phyloP scores from a whole-genome alignment of 2,797 vertebrate genomes.

The Phataginus tricuspis region DNA sequence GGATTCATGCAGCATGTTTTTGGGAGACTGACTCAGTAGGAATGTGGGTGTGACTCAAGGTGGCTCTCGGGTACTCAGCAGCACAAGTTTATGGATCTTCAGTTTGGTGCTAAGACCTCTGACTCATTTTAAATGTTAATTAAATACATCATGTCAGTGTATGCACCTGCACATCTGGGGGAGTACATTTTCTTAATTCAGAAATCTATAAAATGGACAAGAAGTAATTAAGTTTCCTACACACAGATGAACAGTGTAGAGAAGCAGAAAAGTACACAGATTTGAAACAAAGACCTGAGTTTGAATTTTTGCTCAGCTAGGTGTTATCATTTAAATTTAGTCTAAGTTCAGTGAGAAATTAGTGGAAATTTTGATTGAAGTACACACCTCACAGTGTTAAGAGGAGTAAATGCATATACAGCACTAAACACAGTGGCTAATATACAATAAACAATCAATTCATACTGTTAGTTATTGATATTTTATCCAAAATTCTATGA shows the following conservation, averaged over 20 bases:
- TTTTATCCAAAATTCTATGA: constrained; percentile 2
- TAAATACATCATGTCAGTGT: background rate
- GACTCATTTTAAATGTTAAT: constrained; percentile 10
- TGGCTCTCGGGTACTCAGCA: background rate
- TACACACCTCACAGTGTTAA: background rate
- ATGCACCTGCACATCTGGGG: background rate
- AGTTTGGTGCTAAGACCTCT: background rate
- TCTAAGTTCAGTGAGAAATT: constrained; percentile 8
- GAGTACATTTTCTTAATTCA: background rate
- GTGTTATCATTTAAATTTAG: constrained; percentile 1
- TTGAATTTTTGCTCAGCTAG: constrained; percentile 5
- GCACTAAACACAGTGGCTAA: background rate
- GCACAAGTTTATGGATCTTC: background rate
- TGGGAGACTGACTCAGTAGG: background rate
- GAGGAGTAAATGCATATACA: background rate
- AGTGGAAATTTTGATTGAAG: background rate
- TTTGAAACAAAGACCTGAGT: background rate
- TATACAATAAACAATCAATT: constrained; percentile 7
- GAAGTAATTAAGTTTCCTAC: background rate
- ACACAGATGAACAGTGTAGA: background rate
- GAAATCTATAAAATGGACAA: background rate
- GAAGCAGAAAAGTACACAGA: background rate
- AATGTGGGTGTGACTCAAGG: background rate
- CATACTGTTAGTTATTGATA: background rate
- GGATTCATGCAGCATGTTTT: background rate